Evolutionary conservation across 2,888 invertebrate species (phyloP).

Genomic region (Diarsia rubi): DNA sequence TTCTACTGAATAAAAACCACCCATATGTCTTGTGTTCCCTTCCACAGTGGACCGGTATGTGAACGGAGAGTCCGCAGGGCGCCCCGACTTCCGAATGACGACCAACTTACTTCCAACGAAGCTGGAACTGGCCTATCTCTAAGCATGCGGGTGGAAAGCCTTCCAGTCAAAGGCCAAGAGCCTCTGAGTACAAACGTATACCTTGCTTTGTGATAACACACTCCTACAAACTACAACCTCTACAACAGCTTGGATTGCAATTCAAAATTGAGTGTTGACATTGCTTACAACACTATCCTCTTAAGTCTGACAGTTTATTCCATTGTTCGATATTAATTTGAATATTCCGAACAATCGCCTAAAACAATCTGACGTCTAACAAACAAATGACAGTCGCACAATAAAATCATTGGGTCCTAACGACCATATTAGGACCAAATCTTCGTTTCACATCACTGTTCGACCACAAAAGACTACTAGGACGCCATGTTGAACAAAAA

Average conservation of each 20-base stretch:
- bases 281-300: constrained; percentile 1
- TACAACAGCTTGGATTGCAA: not conserved
- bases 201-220: not conserved
- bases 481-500: constrained; percentile 48
- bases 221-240: not conserved
- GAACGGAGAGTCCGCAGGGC: too few relatives aligned
- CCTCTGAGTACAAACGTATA: too few relatives aligned
- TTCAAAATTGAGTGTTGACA: constrained; percentile 20
- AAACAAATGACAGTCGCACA: constrained; percentile 42
- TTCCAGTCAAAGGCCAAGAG: too few relatives aligned
- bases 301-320: not conserved
- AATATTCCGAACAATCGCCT: constrained; percentile 29
- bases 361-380: constrained; percentile 17
- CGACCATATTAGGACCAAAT: constrained; percentile 43
- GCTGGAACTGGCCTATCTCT: too few relatives aligned
- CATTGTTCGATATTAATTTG: constrained; percentile 30
- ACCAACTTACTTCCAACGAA: too few relatives aligned
- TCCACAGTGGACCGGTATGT: too few relatives aligned
- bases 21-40: too few relatives aligned
- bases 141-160: too few relatives aligned
- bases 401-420: constrained; percentile 19
- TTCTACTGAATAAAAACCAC: too few relatives aligned
- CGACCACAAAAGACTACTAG: constrained; percentile 37
- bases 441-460: constrained; percentile 50
- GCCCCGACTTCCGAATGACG: too few relatives aligned